Evolutionary conservation across 2,888 invertebrate genomes (phyloP).

Genomic region (Tribolium freemani): DNA sequence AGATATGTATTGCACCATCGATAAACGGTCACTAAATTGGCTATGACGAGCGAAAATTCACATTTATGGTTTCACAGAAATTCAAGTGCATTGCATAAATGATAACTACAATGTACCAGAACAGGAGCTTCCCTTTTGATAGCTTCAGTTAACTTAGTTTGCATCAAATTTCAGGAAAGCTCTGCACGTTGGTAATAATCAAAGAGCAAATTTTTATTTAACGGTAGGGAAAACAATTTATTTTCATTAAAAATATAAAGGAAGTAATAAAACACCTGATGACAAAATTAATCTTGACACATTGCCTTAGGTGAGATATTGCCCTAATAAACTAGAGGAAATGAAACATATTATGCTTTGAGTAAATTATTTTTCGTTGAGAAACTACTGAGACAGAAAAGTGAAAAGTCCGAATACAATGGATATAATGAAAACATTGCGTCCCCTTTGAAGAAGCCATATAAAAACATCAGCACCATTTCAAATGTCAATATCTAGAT

Average conservation of each 20-base stretch:
- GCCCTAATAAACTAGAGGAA: slow-evolving; percentile 5
- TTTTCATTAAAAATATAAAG: background rate
- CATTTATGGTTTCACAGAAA: background rate
- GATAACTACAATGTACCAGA: background rate
- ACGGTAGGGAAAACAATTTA: too few relatives aligned
- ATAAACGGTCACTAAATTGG: background rate
- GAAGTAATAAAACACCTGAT: slow-evolving; percentile 14
- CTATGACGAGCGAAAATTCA: background rate
- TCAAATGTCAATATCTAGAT: slow-evolving; percentile 41
- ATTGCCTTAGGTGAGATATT: slow-evolving; percentile 3
- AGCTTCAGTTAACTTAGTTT: too few relatives aligned
- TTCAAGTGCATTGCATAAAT: background rate
- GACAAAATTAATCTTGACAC: slow-evolving; percentile 29
- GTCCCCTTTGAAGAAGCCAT: slow-evolving; percentile 10
- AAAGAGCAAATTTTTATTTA: too few relatives aligned
- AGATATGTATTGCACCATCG: background rate
- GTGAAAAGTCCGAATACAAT: background rate
- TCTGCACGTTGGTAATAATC: too few relatives aligned
- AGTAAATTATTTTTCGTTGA: slow-evolving; percentile 8
- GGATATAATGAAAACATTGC: slow-evolving; percentile 26
- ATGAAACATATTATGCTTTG: background rate
- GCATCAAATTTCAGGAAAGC: background rate
- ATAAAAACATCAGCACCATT: slow-evolving; percentile 35
- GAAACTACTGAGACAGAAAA: background rate
- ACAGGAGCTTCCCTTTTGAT: background rate